These are phyloP conservation scores for Penaeus indicus DNA, from an alignment of 1,140 invertebrate genomes.

Conservation along the genomic window DNA sequence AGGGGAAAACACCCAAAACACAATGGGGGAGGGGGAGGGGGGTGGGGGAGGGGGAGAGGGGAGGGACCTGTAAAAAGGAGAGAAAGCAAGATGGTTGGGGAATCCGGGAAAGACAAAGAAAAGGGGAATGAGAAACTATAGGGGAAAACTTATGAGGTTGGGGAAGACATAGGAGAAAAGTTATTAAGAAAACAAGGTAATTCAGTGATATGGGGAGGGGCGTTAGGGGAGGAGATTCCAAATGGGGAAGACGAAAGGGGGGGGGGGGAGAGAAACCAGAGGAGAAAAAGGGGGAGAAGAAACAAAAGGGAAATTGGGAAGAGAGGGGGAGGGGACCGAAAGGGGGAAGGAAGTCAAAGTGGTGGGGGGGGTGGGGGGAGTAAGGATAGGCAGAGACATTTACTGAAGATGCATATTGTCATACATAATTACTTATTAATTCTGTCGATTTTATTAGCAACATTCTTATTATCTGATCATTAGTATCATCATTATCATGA, in stretches of 20 bases:
- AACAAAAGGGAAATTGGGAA: background rate
- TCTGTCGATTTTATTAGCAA: background rate
- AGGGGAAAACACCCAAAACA: no score
- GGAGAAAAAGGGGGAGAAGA: constrained; percentile 6
- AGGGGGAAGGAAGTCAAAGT: background rate
- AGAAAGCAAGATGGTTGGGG: no score
- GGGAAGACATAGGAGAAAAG: background rate
- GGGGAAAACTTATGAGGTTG: no score
- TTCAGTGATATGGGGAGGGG: background rate
- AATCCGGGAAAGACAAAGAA: no score
- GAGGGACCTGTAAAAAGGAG: no score
- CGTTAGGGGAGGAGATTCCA: background rate
- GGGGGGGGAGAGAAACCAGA: background rate
- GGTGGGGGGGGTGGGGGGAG: background rate
- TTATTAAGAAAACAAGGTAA: background rate
- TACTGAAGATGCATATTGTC: background rate
- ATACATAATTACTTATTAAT: background rate
- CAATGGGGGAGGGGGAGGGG: no score
- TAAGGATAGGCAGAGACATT: background rate
- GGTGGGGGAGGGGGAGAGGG: no score
- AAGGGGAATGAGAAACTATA: no score
- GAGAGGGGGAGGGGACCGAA: background rate
- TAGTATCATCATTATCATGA: no score
- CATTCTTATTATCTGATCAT: no score
- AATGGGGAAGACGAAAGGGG: background rate